Evolutionary conservation across 2,113 vertebrate genomes (phyloP).

Genomic region (Tonatia bakeri): DNA sequence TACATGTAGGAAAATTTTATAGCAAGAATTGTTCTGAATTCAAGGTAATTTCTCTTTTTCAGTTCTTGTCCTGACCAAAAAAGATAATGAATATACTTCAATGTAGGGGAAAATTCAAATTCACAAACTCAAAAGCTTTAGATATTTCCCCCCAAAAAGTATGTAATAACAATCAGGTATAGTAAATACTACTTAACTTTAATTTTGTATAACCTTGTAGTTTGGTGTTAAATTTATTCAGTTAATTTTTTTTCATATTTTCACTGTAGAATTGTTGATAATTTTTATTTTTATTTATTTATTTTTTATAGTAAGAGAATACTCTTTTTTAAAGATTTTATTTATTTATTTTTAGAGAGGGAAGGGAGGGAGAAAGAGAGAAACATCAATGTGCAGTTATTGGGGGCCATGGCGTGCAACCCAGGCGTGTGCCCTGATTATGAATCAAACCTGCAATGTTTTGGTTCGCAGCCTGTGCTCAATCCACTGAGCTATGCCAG

Average conservation of each 20-base stretch:
- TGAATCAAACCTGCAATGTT: too few relatives aligned
- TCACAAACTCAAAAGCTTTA: neutral
- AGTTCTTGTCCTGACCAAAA: conserved; percentile 18
- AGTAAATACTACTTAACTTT: neutral
- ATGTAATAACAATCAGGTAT: neutral
- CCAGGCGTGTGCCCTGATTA: too few relatives aligned
- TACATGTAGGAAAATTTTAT: neutral
- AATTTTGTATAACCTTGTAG: neutral
- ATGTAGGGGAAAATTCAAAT: neutral
- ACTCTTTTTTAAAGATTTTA: too few relatives aligned
- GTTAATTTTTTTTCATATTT: conserved; percentile 2
- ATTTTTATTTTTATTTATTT: too few relatives aligned
- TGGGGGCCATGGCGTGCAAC: too few relatives aligned
- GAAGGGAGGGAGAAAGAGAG: too few relatives aligned
- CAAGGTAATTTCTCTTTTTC: neutral
- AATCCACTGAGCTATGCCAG: too few relatives aligned
- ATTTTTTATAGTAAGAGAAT: too few relatives aligned
- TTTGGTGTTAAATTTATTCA: neutral
- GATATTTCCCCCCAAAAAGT: neutral
- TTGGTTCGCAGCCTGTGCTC: too few relatives aligned
- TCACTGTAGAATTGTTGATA: neutral
- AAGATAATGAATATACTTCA: neutral
- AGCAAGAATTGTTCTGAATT: conserved; percentile 18
- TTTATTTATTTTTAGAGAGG: too few relatives aligned
- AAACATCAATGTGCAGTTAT: too few relatives aligned